These are phyloP conservation scores for Coronaproctus castanopsis DNA, from an alignment of 2,888 invertebrate species.

Conservation along the genomic window DNA sequence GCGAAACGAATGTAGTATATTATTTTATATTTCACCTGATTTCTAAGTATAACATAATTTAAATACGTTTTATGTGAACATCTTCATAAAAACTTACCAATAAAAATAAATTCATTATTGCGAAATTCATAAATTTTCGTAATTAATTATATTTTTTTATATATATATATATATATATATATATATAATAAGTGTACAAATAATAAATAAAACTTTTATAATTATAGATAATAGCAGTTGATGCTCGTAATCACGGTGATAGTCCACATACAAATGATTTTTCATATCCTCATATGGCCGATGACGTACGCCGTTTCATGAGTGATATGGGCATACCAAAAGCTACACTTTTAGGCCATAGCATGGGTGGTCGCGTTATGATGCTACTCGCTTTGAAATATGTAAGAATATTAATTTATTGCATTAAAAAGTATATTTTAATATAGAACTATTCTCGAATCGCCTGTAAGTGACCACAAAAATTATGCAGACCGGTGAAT, in stretches of 20 bases:
- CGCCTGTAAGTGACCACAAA: too few relatives aligned
- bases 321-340: constrained; percentile 40
- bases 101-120: not conserved
- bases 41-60: not conserved
- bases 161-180: too few relatives aligned
- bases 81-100: not conserved
- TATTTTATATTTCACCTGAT: not conserved
- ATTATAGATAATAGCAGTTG: constrained; percentile 45
- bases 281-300: constrained; percentile 49
- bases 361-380: constrained; percentile 85
- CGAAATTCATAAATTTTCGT: too few relatives aligned
- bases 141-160: too few relatives aligned
- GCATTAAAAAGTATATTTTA: too few relatives aligned
- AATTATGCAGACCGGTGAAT: too few relatives aligned
- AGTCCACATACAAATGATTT: constrained; percentile 60
- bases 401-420: constrained; percentile 33
- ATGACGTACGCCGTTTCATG: constrained; percentile 47
- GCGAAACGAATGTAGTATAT: too few relatives aligned
- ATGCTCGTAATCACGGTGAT: constrained; percentile 88
- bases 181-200: too few relatives aligned
- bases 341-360: constrained; percentile 63
- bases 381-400: constrained; percentile 63
- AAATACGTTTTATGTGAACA: not conserved
- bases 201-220: not conserved
- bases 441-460: too few relatives aligned